Conservation (phyloP, 2,888 invertebrate genomes). For the Dusona sp. region DNA sequence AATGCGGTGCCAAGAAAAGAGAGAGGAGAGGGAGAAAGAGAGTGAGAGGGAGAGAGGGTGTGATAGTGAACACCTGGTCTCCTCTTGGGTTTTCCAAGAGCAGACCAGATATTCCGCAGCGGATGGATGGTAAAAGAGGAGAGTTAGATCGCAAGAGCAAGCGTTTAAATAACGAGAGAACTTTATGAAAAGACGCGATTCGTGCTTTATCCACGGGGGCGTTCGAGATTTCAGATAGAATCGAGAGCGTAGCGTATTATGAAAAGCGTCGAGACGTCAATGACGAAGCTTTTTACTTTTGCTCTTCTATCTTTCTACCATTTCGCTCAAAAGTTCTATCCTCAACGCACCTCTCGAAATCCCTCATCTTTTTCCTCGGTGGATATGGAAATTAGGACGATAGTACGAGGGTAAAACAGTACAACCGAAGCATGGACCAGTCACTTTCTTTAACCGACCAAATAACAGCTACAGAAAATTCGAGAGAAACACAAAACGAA, state of each 20-base stretch:
- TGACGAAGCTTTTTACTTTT: slow-evolving; percentile 11
- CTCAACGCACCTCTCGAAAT: slow-evolving; percentile 24
- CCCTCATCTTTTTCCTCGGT: slow-evolving; percentile 42
- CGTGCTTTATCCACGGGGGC: slow-evolving; percentile 37
- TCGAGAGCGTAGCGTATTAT: slow-evolving; percentile 24
- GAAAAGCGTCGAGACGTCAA: slow-evolving; percentile 42
- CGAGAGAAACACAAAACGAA: slow-evolving; percentile 56
- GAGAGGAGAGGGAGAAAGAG: neutral
- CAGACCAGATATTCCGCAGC: slow-evolving; percentile 21
- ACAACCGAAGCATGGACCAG: slow-evolving; percentile 31
- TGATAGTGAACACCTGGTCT: slow-evolving; percentile 45
- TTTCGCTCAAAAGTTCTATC: slow-evolving; percentile 6
- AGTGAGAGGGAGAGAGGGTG: neutral
- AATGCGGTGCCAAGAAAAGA: neutral
- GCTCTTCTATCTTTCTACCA: neutral
- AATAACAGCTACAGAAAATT: slow-evolving; percentile 58
- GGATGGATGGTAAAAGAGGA: slow-evolving; percentile 17
- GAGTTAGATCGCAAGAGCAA: slow-evolving; percentile 56
- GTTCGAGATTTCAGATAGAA: slow-evolving; percentile 49
- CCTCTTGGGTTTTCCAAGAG: slow-evolving; percentile 29
- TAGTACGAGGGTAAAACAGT: slow-evolving; percentile 57
- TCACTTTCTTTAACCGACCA: slow-evolving; percentile 11
- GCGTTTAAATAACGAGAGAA: slow-evolving; percentile 72
- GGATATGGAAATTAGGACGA: slow-evolving; percentile 69
- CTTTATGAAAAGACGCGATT: slow-evolving; percentile 71